A percentile compares a stretch with the other conserved stretches of the same genome.
phyloP scores from a whole-genome alignment of 1,140 invertebrate genomes.

The Eumaeus atala region DNA sequence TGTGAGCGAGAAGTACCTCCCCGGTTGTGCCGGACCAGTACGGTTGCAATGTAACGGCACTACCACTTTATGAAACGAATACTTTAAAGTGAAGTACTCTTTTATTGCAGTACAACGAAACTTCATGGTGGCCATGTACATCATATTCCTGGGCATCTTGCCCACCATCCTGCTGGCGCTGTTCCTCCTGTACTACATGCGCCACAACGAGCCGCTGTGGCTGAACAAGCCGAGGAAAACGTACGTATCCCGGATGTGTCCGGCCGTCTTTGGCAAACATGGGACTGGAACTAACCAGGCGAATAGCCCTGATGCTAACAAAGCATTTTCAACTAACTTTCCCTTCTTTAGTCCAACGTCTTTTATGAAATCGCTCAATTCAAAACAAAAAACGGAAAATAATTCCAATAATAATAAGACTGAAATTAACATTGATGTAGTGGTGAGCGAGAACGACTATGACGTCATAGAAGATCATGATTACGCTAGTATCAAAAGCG shows the following conservation, averaged over 20 bases:
- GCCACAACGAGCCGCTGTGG: slow-evolving; percentile 78
- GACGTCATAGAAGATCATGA: slow-evolving; percentile 23
- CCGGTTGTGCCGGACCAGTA: too few relatives aligned
- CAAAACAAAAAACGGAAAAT: too few relatives aligned
- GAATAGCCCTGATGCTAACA: too few relatives aligned
- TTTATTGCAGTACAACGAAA: slow-evolving; percentile 80
- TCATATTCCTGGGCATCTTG: slow-evolving; percentile 89
- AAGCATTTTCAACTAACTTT: too few relatives aligned
- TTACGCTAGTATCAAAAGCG: slow-evolving; percentile 24
- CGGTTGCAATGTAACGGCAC: too few relatives aligned
- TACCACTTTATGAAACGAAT: too few relatives aligned
- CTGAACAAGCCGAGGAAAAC: slow-evolving; percentile 81
- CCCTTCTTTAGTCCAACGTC: too few relatives aligned
- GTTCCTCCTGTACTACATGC: slow-evolving; percentile 83
- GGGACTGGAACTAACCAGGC: background rate
- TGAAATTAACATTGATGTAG: too few relatives aligned
- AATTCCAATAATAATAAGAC: too few relatives aligned
- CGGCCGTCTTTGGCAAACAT: background rate
- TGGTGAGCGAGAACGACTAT: slow-evolving; percentile 24
- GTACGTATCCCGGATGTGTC: slow-evolving; percentile 76
- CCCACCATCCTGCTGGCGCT: slow-evolving; percentile 78
- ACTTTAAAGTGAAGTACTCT: background rate
- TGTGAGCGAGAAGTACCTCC: too few relatives aligned
- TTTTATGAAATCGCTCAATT: too few relatives aligned
- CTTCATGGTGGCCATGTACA: slow-evolving; percentile 83